Conservation (phyloP, 2,797 vertebrate genomes). For the Pangasius larnaudii region DNA sequence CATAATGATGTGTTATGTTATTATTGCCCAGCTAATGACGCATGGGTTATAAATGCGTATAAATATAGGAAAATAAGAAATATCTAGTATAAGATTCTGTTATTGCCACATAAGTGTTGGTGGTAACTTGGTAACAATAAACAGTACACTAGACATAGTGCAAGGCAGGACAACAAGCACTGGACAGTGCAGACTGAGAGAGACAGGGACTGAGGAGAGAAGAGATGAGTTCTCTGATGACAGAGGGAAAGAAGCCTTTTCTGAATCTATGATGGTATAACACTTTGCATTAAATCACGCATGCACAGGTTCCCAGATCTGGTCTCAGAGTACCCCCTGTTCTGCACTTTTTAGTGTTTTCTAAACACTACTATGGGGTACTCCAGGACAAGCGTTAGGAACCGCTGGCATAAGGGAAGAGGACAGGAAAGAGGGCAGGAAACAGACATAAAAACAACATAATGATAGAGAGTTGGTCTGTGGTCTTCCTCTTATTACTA, state of each 20-base stretch:
- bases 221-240: background rate
- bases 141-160: background rate
- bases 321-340: background rate
- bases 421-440: background rate
- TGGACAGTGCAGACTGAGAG: background rate
- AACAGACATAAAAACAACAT: background rate
- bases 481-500: background rate
- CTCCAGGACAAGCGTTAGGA: background rate
- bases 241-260: background rate
- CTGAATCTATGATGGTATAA: background rate
- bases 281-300: background rate
- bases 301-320: background rate
- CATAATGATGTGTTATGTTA: background rate
- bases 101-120: background rate
- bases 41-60: background rate
- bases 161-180: background rate
- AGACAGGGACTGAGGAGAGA: background rate
- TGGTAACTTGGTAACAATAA: background rate
- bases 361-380: background rate
- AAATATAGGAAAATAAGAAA: background rate
- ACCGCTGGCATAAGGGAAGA: background rate
- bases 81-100: background rate
- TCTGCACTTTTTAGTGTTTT: background rate
- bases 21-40: background rate
- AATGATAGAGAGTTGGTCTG: background rate